Evolutionary conservation across 1,140 invertebrate genomes (phyloP).

Genomic region (Eriosoma lanigerum): DNA sequence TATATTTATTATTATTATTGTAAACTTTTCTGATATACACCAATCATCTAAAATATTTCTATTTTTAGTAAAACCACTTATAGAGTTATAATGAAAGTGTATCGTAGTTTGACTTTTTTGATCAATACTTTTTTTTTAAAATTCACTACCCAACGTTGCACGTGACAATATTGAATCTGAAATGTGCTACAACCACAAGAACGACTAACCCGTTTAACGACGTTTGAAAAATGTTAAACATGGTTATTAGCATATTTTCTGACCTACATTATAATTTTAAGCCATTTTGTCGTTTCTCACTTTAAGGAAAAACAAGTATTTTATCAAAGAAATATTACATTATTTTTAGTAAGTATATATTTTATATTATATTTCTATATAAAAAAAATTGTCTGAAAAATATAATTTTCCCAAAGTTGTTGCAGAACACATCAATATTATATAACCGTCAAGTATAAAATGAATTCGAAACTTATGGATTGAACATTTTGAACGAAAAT

Average conservation of each 20-base stretch:
- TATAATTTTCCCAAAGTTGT: background rate
- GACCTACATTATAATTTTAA: conserved; percentile 5
- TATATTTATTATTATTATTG: too few species aligned
- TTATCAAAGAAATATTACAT: conserved; percentile 6
- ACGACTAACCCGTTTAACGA: background rate
- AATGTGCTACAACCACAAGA: too few species aligned
- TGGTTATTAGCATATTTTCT: background rate
- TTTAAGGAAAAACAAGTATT: conserved; percentile 6
- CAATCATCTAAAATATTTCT: too few species aligned
- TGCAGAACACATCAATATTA: background rate
- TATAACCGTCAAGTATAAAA: background rate
- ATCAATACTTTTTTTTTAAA: too few species aligned
- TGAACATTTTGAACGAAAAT: background rate
- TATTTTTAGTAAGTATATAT: background rate
- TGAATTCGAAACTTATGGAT: background rate
- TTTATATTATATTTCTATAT: too few species aligned
- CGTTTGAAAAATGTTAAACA: background rate
- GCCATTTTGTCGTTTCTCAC: too few species aligned
- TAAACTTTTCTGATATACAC: too few species aligned
- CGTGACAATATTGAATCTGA: too few species aligned
- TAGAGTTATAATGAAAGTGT: too few species aligned
- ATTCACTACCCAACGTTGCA: too few species aligned
- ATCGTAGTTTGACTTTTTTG: too few species aligned
- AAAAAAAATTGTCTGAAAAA: background rate
- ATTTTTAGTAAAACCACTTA: too few species aligned